Percentiles rank a stretch among this genome's conserved stretches.
phyloP scores from a whole-genome alignment of 2,797 vertebrate species.

The Siniperca undulata region DNA sequence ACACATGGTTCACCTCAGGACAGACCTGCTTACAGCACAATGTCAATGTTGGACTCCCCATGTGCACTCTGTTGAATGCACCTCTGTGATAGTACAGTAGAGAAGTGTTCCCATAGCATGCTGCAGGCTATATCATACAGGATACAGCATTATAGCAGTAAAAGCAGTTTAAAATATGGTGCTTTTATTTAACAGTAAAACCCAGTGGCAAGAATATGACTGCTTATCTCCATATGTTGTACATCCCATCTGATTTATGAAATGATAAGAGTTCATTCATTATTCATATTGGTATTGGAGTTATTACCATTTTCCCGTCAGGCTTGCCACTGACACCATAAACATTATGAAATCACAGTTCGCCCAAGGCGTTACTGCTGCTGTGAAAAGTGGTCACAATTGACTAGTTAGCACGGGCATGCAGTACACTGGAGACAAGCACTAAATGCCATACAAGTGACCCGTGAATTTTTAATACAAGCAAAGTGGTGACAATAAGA shows the following conservation, averaged over 20 bases:
- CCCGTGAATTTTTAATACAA: constrained; percentile 84
- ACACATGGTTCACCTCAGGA: constrained; percentile 78
- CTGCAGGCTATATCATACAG: constrained; percentile 56
- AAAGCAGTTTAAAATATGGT: constrained; percentile 26
- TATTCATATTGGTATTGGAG: constrained; percentile 80
- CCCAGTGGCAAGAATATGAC: constrained; percentile 56
- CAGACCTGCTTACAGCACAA: constrained; percentile 65
- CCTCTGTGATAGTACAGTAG: constrained; percentile 66
- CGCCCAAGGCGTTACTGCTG: constrained; percentile 73
- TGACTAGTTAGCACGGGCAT: constrained; percentile 82
- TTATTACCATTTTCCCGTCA: constrained; percentile 81
- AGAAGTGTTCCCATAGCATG: constrained; percentile 41
- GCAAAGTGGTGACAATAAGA: constrained; percentile 81
- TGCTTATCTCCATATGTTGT: constrained; percentile 78
- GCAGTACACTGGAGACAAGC: constrained; percentile 78
- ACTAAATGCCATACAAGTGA: constrained; percentile 84
- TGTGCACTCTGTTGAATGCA: constrained; percentile 58
- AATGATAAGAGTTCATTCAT: constrained; percentile 83
- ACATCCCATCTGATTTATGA: constrained; percentile 77
- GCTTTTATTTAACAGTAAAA: constrained; percentile 69
- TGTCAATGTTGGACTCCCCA: constrained; percentile 67
- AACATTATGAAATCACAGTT: constrained; percentile 84
- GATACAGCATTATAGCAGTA: constrained; percentile 14
- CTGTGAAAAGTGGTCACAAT: constrained; percentile 84
- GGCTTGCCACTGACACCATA: constrained; percentile 81